A percentile compares a stretch with the other conserved stretches of the same genome.
Conservation (phyloP, 2,888 invertebrate species). For the Malthinus seriepunctatus region DNA sequence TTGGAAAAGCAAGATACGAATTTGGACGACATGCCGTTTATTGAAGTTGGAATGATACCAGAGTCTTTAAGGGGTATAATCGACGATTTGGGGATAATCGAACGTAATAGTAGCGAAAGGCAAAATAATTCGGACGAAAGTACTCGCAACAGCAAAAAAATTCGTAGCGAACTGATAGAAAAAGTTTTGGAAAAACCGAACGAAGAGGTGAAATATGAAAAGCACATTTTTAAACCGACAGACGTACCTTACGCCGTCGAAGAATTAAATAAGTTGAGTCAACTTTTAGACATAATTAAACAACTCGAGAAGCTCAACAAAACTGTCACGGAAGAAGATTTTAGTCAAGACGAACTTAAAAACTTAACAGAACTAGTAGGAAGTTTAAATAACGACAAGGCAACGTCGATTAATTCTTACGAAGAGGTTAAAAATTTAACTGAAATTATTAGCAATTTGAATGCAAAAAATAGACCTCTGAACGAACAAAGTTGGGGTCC, state of each 20-base stretch:
- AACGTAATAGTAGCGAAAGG: conserved; percentile 22
- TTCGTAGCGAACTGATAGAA: conserved; percentile 12
- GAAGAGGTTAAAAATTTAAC: too few species aligned
- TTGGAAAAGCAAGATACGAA: conserved; percentile 18
- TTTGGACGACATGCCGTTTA: conserved; percentile 38
- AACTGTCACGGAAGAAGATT: conserved; percentile 52
- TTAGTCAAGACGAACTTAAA: conserved; percentile 51
- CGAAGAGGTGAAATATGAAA: conserved; percentile 5
- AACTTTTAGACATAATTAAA: conserved; percentile 56
- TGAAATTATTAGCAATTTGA: too few species aligned
- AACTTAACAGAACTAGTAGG: conserved; percentile 47
- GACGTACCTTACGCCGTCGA: conserved; percentile 50
- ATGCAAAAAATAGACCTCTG: conserved; percentile 31
- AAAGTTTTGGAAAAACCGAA: conserved; percentile 19
- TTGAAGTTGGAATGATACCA: conserved; percentile 51
- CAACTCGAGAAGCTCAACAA: conserved; percentile 52
- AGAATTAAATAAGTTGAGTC: conserved; percentile 57
- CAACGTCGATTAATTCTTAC: conserved; percentile 7
- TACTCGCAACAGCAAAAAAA: background rate
- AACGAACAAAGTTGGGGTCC: conserved; percentile 47
- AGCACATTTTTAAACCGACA: conserved; percentile 46
- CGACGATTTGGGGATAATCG: conserved; percentile 47
- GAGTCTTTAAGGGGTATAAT: conserved; percentile 46
- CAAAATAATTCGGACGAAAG: conserved; percentile 26
- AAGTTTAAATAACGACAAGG: conserved; percentile 43